A percentile compares a stretch with the other conserved stretches of the same genome.
phyloP scores from a whole-genome alignment of 2,888 invertebrate genomes.

The Ceraclea dissimilis region DNA sequence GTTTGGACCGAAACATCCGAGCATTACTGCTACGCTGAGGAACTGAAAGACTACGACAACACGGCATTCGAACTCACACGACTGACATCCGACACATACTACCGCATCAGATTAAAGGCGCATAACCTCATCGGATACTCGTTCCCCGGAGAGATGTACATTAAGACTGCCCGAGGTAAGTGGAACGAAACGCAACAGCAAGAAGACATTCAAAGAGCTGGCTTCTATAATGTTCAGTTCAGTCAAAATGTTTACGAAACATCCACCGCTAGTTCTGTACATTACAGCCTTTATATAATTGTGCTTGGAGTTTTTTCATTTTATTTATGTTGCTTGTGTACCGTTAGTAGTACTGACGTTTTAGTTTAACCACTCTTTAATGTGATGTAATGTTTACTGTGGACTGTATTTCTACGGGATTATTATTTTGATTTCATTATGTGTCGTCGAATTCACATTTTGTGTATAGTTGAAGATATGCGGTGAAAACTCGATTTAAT shows the following conservation, averaged over 20 bases:
- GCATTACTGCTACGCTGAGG: constrained; percentile 51
- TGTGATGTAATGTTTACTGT: too few relatives aligned
- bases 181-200: constrained; percentile 35
- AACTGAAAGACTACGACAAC: constrained; percentile 55
- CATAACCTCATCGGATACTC: constrained; percentile 82
- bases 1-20: constrained; percentile 54
- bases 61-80: constrained; percentile 59
- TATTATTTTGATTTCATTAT: too few relatives aligned
- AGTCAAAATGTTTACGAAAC: constrained; percentile 35
- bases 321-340: constrained; percentile 19
- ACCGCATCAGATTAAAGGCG: constrained; percentile 76
- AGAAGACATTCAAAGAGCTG: constrained; percentile 42
- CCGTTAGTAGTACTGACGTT: too few relatives aligned
- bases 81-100: constrained; percentile 71
- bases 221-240: constrained; percentile 47
- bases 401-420: too few relatives aligned
- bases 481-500: too few relatives aligned
- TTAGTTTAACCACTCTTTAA: too few relatives aligned
- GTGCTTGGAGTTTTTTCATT: constrained; percentile 23
- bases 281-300: constrained; percentile 11
- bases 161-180: constrained; percentile 88
- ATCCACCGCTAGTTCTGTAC: constrained; percentile 4
- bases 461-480: too few relatives aligned
- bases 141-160: constrained; percentile 64
- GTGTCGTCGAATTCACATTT: too few relatives aligned